Percentiles rank a stretch among this genome's conserved stretches.
phyloP scores from a whole-genome alignment of 2,797 vertebrate species.

The Acanthurus leucopareius region DNA sequence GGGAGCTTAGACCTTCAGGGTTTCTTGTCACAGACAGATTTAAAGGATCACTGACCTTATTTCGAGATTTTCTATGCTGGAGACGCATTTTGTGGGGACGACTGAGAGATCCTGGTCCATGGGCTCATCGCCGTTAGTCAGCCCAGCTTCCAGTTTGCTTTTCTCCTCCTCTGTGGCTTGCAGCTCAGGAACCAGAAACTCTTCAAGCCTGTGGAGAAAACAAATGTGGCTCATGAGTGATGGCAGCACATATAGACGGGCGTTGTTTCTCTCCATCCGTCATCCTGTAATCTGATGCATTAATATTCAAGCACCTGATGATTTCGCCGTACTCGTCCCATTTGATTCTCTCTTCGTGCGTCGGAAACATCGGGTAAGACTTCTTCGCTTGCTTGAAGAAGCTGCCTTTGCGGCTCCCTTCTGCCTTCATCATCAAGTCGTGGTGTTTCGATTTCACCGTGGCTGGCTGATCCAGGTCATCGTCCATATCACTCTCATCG shows the following conservation, averaged over 20 bases:
- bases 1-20: slow-evolving; percentile 3
- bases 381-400: slow-evolving; percentile 99
- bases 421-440: slow-evolving; percentile 99
- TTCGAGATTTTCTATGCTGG: slow-evolving; percentile 93
- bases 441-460: slow-evolving; percentile 94
- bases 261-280: neutral
- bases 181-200: slow-evolving; percentile 98
- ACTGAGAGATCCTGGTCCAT: slow-evolving; percentile 99
- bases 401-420: slow-evolving; percentile 95
- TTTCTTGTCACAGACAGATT: neutral
- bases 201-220: slow-evolving; percentile 90
- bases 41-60: slow-evolving; percentile 89
- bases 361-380: slow-evolving; percentile 98
- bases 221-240: neutral
- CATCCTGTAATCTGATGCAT: neutral
- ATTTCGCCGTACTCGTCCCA: slow-evolving; percentile 99
- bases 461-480: slow-evolving; percentile 94
- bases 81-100: slow-evolving; percentile 97
- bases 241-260: neutral
- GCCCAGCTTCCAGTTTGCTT: slow-evolving; percentile 94
- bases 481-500: slow-evolving; percentile 96
- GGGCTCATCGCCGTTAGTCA: slow-evolving; percentile 97
- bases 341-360: slow-evolving; percentile 97
- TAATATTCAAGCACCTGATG: slow-evolving; percentile 88
- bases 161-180: slow-evolving; percentile 99